Evolutionary conservation across 2,797 vertebrate species (phyloP).

Genomic region (Tympanoctomys barrerae): DNA sequence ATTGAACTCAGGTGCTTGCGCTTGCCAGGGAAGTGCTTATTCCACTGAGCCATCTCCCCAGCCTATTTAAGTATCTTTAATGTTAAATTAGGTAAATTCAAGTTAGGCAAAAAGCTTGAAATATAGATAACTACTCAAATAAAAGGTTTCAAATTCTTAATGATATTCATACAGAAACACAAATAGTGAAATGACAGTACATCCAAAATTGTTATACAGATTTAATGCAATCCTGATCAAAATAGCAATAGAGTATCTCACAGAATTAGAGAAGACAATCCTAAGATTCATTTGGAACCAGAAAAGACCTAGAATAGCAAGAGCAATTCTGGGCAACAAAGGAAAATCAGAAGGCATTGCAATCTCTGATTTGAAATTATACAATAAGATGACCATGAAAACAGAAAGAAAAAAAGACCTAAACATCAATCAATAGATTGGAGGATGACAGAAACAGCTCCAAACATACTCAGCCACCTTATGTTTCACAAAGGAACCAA

Average conservation of each 20-base stretch:
- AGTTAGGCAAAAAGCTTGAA: slow-evolving; percentile 35
- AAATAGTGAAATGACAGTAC: background rate
- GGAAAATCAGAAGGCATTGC: background rate
- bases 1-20: no score
- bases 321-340: background rate
- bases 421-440: background rate
- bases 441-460: background rate
- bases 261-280: background rate
- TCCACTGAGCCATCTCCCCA: no score
- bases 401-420: background rate
- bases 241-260: background rate
- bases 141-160: slow-evolving; percentile 36
- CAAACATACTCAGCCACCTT: background rate
- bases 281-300: background rate
- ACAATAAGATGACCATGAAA: background rate
- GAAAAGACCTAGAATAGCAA: background rate
- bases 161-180: slow-evolving; percentile 15
- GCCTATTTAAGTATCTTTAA: no score
- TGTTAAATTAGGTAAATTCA: slow-evolving; percentile 44
- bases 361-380: background rate
- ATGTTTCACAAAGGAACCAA: background rate
- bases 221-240: background rate
- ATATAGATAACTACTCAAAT: slow-evolving; percentile 11
- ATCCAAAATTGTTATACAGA: background rate
- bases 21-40: no score